phyloP scores from a whole-genome alignment of 2,797 vertebrate genomes.

The Trachurus trachurus region DNA sequence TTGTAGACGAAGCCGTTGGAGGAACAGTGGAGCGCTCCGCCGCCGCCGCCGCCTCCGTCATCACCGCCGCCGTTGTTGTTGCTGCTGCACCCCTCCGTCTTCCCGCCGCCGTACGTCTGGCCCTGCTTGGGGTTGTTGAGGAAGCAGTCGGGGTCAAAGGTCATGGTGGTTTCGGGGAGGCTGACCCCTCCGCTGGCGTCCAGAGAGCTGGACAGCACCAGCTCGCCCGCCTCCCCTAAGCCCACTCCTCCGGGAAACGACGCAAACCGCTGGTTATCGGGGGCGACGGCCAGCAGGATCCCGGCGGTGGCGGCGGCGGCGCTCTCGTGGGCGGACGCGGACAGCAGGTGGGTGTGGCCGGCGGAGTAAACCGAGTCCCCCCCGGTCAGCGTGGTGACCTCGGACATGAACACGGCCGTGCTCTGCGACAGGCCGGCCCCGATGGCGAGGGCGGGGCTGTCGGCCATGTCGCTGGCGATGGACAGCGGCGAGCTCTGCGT shows the following conservation, averaged over 20 bases:
- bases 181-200: conserved; percentile 91
- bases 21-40: conserved; percentile 79
- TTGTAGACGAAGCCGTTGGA: conserved; percentile 87
- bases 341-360: conserved; percentile 93
- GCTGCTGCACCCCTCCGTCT: conserved; percentile 88
- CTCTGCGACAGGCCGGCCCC: conserved; percentile 94
- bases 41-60: conserved; percentile 83
- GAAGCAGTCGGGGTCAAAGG: conserved; percentile 99
- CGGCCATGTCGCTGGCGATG: conserved; percentile 97
- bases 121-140: conserved; percentile 99
- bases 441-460: conserved; percentile 96
- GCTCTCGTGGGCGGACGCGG: conserved; percentile 90
- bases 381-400: conserved; percentile 91
- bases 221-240: conserved; percentile 93
- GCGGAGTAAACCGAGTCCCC: conserved; percentile 95
- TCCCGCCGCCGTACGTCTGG: conserved; percentile 97
- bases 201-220: conserved; percentile 96
- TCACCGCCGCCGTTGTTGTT: conserved; percentile 96
- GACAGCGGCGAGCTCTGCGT: conserved; percentile 98
- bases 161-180: conserved; percentile 94
- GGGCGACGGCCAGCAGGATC: conserved; percentile 91
- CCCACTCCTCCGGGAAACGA: conserved; percentile 89
- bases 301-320: conserved; percentile 83
- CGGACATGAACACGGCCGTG: conserved; percentile 97
- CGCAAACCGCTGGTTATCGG: conserved; percentile 96